phyloP scores from a whole-genome alignment of 2,888 invertebrate species.

The Anorthoa munda region DNA sequence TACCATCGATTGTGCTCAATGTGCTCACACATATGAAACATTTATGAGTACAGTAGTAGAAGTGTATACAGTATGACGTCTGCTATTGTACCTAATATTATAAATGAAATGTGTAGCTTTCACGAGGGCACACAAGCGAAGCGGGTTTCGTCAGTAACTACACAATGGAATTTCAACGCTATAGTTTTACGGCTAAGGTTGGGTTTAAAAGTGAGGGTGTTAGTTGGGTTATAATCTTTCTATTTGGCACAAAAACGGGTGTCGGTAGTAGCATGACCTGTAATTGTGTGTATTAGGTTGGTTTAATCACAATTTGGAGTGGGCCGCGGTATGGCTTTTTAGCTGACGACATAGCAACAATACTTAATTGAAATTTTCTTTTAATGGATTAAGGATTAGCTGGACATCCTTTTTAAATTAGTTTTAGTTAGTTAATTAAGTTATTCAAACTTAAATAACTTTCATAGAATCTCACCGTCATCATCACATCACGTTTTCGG shows the following conservation, averaged over 20 bases:
- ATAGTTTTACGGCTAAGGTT: rapidly evolving
- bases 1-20: conserved; percentile 68
- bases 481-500: not conserved
- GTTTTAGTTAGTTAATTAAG: conserved; percentile 3
- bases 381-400: conserved; percentile 59
- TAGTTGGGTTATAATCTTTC: conserved; percentile 68
- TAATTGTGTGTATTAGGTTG: conserved; percentile 91
- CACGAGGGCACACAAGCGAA: conserved; percentile 88
- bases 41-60: conserved; percentile 86
- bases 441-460: not conserved
- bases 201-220: conserved; percentile 64
- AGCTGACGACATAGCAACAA: conserved; percentile 84
- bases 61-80: conserved; percentile 89
- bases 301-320: conserved; percentile 91
- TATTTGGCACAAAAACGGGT: conserved; percentile 76
- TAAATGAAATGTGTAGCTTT: conserved; percentile 91
- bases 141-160: conserved; percentile 72
- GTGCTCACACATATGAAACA: conserved; percentile 82
- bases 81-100: conserved; percentile 88
- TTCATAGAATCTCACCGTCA: not conserved
- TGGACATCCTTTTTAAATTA: conserved; percentile 3
- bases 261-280: conserved; percentile 90
- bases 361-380: conserved; percentile 81
- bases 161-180: conserved; percentile 65
- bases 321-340: conserved; percentile 89